Evolutionary conservation across 2,888 invertebrate species (phyloP), one percentile per base, ranked within the genome.

Genomic region (Chrysopilus asiliformis): DNA sequence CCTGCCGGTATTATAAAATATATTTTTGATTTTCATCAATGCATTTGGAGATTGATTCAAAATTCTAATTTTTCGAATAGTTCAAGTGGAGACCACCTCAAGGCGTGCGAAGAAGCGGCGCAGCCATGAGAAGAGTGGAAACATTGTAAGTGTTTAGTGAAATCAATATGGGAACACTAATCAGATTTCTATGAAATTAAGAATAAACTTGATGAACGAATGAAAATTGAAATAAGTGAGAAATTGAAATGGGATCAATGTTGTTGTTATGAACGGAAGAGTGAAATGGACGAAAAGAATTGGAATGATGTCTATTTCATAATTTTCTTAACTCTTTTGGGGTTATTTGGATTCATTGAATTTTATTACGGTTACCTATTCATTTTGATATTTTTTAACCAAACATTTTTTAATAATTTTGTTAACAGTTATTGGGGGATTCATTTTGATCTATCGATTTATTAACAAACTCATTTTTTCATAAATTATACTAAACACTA

Each of bases 101-200:
- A 57, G 65, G 38, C 60, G 65, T 29, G 66, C 70, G 27, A 65
- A 74, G 47, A 76, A 76, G 50, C 65, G 76, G 42, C 66, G 74
- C 39, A 75, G 73, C 44, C 64, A 69, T 13, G 76, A 76, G 48
- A 74, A 73, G 56, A 66, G 70, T 37, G 65, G 68, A 26, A 71
- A 68, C 51, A 71, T 74, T 64, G 75, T 75, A 66, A 75, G 73
- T 69, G 49, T 48, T 47, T 36, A 10, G 12, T 12, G 20, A 22
- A 22, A 8, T 30, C 8, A 13, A 3, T 9, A 28, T 28, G 3
- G 14, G 9, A 13, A 9, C 8, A 9, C 10, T 22, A 22, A 9
- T 22, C 24, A 22, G 13, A 26, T 26, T 4, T 26, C 10, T 22
- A 9, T 22, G 8, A 9, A 22, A 9, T 9, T 22, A 22, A 22